Evolutionary conservation across 2,797 vertebrate genomes (phyloP).

Genomic region (Mastacembelus armatus): DNA sequence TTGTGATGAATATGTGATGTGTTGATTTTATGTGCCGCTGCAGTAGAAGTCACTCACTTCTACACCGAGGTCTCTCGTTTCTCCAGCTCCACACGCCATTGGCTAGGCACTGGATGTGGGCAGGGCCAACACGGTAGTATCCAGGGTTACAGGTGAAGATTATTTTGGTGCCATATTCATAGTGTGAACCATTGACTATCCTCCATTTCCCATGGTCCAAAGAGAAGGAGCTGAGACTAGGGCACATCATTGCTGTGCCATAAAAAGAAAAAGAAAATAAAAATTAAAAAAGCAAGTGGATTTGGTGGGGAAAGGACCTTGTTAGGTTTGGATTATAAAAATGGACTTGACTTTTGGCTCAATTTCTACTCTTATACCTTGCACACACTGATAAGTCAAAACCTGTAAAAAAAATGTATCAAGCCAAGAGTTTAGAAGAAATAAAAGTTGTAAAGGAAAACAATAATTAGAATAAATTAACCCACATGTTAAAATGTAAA

Average conservation of each 20-base stretch:
- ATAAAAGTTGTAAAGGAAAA: conserved; percentile 5
- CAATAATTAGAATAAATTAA: conserved; percentile 23
- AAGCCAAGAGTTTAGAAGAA: conserved; percentile 9
- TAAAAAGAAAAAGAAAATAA: not conserved
- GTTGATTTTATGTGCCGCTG: not conserved
- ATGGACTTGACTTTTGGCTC: conserved; percentile 16
- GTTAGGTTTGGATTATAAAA: conserved; percentile 36
- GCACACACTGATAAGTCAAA: conserved; percentile 18
- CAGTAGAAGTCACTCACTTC: conserved; percentile 86
- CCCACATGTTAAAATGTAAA: conserved; percentile 29
- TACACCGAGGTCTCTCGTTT: conserved; percentile 94
- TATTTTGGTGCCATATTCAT: conserved; percentile 96
- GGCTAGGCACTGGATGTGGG: conserved; percentile 94
- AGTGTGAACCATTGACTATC: conserved; percentile 97
- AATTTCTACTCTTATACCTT: conserved; percentile 26
- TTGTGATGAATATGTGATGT: not conserved
- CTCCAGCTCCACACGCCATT: conserved; percentile 99
- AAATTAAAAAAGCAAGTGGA: not conserved
- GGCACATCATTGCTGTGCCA: conserved; percentile 91
- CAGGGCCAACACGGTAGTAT: conserved; percentile 94
- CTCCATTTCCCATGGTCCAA: conserved; percentile 97
- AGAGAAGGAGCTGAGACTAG: conserved; percentile 96
- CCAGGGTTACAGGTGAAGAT: conserved; percentile 97
- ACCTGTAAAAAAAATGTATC: conserved; percentile 14
- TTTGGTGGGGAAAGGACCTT: not conserved